A percentile compares a stretch with the other conserved stretches of the same genome.
Conservation (phyloP, 1,140 invertebrate genomes). For the Diploscapter pachys region DNA sequence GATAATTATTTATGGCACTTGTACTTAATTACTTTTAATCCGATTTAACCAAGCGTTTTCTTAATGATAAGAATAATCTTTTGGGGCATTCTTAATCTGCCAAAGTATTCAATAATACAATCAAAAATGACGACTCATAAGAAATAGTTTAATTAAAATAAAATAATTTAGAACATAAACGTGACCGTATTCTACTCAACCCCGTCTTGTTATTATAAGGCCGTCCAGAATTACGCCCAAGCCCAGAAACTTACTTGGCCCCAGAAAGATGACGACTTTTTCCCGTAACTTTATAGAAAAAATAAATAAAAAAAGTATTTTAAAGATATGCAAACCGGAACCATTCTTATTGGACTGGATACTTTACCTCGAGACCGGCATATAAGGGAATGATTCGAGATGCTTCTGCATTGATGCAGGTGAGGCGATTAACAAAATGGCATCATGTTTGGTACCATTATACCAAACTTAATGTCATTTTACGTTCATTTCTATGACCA, state of each 20-base stretch:
- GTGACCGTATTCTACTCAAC: slow-evolving; percentile 82
- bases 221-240: slow-evolving; percentile 68
- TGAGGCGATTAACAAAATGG: too few relatives aligned
- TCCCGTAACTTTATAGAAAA: slow-evolving; percentile 27
- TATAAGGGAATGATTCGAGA: slow-evolving; percentile 70
- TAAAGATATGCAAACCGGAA: slow-evolving; percentile 83
- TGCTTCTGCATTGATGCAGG: slow-evolving; percentile 57
- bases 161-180: slow-evolving; percentile 60
- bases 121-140: too few relatives aligned
- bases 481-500: too few relatives aligned
- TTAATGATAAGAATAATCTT: too few relatives aligned
- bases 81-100: too few relatives aligned
- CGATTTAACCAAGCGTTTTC: too few relatives aligned
- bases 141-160: too few relatives aligned
- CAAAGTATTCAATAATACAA: too few relatives aligned
- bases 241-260: slow-evolving; percentile 64
- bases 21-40: too few relatives aligned
- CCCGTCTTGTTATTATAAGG: slow-evolving; percentile 83
- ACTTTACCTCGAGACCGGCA: slow-evolving; percentile 76
- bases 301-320: neutral
- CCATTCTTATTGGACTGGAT: slow-evolving; percentile 88
- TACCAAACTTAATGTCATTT: too few relatives aligned
- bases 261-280: slow-evolving; percentile 76
- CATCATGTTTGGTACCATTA: too few relatives aligned
- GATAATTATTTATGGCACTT: too few relatives aligned